A percentile compares a stretch with the other conserved stretches of the same genome.
phyloP scores from a whole-genome alignment of 2,113 vertebrate species.

The Fukomys damarensis region DNA sequence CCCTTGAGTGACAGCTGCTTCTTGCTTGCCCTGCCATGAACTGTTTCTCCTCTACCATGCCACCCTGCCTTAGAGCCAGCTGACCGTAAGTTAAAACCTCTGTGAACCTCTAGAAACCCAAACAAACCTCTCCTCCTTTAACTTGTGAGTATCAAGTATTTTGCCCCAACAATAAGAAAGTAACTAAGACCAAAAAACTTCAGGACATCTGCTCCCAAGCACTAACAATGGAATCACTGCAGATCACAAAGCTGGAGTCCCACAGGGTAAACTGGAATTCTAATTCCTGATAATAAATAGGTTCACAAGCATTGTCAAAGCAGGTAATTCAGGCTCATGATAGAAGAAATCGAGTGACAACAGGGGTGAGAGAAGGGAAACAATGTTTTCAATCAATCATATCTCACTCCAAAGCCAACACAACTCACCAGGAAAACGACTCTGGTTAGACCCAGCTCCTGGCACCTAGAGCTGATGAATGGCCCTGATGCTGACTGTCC shows the following conservation, averaged over 20 bases:
- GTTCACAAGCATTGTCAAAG: constrained; percentile 6
- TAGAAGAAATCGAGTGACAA: constrained; percentile 30
- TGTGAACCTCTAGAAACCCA: not conserved
- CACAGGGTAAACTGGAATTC: not conserved
- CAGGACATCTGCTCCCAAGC: not conserved
- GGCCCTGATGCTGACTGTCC: not conserved
- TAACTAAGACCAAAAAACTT: not conserved
- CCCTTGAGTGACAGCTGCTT: not conserved
- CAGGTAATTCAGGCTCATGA: not conserved
- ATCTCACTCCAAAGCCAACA: constrained; percentile 18
- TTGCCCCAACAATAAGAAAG: not conserved
- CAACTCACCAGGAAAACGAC: not conserved
- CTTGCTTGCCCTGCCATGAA: not conserved
- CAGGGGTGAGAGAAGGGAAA: not conserved
- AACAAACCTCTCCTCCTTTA: not conserved
- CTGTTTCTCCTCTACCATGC: not conserved
- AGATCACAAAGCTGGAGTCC: not conserved
- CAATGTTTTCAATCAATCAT: not conserved
- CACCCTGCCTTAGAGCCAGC: not conserved
- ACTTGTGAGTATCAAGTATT: not conserved
- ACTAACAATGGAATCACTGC: not conserved
- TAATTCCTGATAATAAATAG: not conserved
- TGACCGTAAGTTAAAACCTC: not conserved
- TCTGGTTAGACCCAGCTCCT: not conserved
- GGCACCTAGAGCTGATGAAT: not conserved